These are phyloP conservation scores for Pseudobourletiella spinata DNA, from an alignment of 1,140 invertebrate species.

Conservation along the genomic window DNA sequence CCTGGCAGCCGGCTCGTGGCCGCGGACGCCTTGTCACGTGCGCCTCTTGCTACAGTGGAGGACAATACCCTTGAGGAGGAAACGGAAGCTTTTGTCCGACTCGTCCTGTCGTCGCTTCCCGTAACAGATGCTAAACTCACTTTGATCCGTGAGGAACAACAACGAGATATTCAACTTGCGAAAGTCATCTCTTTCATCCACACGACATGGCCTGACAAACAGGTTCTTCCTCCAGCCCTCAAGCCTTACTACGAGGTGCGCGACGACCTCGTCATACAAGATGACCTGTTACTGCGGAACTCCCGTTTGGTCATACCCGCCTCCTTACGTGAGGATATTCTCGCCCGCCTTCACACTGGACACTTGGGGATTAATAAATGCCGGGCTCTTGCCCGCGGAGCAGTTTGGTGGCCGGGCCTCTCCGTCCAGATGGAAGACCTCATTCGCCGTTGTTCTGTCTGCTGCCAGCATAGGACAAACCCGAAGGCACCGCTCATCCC, in stretches of 20 bases:
- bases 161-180: neutral
- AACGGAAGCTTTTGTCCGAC: neutral
- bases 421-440: neutral
- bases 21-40: slow-evolving; percentile 38
- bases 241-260: neutral
- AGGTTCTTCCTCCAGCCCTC: neutral
- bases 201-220: neutral
- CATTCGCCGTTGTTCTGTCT: neutral
- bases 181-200: neutral
- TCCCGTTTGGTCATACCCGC: neutral
- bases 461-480: neutral
- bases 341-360: slow-evolving; percentile 4
- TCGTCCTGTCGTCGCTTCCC: neutral
- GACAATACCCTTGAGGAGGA: neutral
- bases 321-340: neutral
- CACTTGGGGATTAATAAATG: slow-evolving; percentile 10
- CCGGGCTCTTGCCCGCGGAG: neutral
- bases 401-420: slow-evolving; percentile 5
- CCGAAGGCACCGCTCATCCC: neutral
- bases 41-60: slow-evolving; percentile 11
- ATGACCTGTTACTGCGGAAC: neutral
- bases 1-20: slow-evolving; percentile 38
- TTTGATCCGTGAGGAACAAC: slow-evolving; percentile 10
- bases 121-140: slow-evolving; percentile 2
- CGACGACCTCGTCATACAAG: neutral